A percentile compares a stretch with the other conserved stretches of the same genome.
Evolutionary conservation across 2,888 invertebrate species (phyloP).

Genomic region (Drosophila dives): DNA sequence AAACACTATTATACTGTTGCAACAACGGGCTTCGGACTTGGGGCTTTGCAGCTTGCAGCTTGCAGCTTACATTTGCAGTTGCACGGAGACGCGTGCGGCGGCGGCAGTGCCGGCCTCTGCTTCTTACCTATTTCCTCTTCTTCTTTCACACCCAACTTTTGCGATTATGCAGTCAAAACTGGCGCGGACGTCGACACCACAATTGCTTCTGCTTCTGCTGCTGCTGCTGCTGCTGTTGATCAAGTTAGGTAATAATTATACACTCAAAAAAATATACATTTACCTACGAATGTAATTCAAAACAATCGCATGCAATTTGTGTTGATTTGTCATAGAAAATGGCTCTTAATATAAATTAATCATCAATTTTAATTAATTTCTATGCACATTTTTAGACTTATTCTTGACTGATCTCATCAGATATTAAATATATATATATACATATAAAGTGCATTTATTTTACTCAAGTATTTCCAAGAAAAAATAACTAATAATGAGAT

Average conservation of each 20-base stretch:
- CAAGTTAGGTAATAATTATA: constrained; percentile 16
- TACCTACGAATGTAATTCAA: background rate
- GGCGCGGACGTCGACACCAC: constrained; percentile 53
- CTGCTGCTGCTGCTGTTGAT: constrained; percentile 5
- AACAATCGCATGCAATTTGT: background rate
- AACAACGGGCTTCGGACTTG: constrained; percentile 35
- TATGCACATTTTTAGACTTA: background rate
- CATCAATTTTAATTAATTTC: background rate
- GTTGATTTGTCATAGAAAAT: background rate
- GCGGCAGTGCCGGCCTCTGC: constrained; percentile 14
- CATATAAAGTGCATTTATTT: too few species aligned
- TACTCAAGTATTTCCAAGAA: too few species aligned
- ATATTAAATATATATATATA: background rate
- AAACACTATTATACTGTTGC: constrained; percentile 12
- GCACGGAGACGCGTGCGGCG: constrained; percentile 48
- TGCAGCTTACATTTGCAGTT: constrained; percentile 22
- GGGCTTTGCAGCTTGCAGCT: background rate
- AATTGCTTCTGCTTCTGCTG: constrained; percentile 5
- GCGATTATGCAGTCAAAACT: constrained; percentile 57
- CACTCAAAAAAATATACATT: constrained; percentile 1
- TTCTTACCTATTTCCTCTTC: constrained; percentile 30
- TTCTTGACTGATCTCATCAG: background rate
- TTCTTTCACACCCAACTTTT: constrained; percentile 28
- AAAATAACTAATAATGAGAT: background rate
- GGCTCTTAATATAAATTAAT: background rate